A percentile compares a stretch with the other conserved stretches of the same genome.
phyloP scores from a whole-genome alignment of 2,113 vertebrate species.

The Micronycteris hirsuta region DNA sequence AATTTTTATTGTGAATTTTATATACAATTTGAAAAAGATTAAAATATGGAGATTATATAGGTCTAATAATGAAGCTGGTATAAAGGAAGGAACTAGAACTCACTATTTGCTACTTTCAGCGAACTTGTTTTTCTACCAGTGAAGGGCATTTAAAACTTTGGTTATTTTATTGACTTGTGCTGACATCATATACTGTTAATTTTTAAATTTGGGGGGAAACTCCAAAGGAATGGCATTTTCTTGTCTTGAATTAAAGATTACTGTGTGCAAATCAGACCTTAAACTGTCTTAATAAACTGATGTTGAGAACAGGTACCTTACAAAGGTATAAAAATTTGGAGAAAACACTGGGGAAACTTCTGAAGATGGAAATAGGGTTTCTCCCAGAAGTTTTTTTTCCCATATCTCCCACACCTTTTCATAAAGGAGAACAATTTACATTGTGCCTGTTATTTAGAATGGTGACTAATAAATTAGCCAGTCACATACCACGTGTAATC shows the following conservation, averaged over 20 bases:
- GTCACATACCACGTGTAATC: background rate
- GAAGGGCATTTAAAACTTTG: background rate
- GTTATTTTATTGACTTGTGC: background rate
- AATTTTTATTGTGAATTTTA: background rate
- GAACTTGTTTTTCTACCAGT: background rate
- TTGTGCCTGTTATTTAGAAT: background rate
- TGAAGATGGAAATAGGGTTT: background rate
- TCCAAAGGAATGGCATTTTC: background rate
- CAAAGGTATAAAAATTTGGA: background rate
- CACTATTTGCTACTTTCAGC: background rate
- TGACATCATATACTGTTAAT: background rate
- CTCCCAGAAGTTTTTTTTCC: background rate
- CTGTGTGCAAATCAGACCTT: background rate
- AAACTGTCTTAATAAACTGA: background rate
- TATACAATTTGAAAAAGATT: background rate
- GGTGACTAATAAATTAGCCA: background rate
- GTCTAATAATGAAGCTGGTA: background rate
- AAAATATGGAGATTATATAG: background rate
- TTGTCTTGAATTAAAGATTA: conserved; percentile 14
- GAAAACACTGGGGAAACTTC: background rate
- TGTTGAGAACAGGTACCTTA: background rate
- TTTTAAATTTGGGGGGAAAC: background rate
- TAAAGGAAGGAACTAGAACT: background rate
- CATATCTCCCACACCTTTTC: background rate
- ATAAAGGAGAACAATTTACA: background rate